Conservation (phyloP, 2,113 vertebrate species). For the Mohoua ochrocephala region DNA sequence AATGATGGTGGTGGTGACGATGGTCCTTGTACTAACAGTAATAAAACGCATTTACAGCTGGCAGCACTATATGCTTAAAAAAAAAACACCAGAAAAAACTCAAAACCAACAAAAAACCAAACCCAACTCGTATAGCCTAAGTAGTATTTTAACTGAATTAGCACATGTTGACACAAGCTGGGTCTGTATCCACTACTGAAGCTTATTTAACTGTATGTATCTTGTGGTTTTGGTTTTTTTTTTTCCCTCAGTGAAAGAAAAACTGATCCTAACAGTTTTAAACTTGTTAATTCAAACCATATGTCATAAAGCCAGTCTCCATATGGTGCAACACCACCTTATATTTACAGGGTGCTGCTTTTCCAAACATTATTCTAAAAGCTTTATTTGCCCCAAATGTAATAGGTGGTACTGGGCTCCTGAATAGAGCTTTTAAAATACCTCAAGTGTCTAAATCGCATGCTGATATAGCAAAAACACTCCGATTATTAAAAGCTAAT, state of each 20-base stretch:
- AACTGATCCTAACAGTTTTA: constrained; percentile 86
- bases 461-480: constrained; percentile 59
- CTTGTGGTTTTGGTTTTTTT: constrained; percentile 25
- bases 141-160: constrained; percentile 53
- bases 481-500: constrained; percentile 64
- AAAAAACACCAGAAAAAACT: background rate
- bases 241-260: constrained; percentile 74
- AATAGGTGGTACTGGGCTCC: constrained; percentile 45
- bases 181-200: constrained; percentile 59
- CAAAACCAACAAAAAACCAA: background rate
- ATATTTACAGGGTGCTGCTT: constrained; percentile 78
- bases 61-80: background rate
- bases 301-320: constrained; percentile 78
- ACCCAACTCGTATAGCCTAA: background rate
- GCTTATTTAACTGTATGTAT: constrained; percentile 68
- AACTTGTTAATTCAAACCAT: constrained; percentile 86
- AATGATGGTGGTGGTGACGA: constrained; percentile 22
- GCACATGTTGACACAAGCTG: constrained; percentile 35
- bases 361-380: constrained; percentile 76
- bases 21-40: constrained; percentile 38
- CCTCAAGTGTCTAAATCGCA: constrained; percentile 3
- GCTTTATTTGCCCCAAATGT: constrained; percentile 72
- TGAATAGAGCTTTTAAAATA: constrained; percentile 53
- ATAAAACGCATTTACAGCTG: constrained; percentile 58
- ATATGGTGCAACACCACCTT: constrained; percentile 79